Percentiles rank a stretch among this genome's conserved stretches.
These are phyloP conservation scores for Murina feae DNA, from an alignment of 2,113 vertebrate species.

Conservation along the genomic window DNA sequence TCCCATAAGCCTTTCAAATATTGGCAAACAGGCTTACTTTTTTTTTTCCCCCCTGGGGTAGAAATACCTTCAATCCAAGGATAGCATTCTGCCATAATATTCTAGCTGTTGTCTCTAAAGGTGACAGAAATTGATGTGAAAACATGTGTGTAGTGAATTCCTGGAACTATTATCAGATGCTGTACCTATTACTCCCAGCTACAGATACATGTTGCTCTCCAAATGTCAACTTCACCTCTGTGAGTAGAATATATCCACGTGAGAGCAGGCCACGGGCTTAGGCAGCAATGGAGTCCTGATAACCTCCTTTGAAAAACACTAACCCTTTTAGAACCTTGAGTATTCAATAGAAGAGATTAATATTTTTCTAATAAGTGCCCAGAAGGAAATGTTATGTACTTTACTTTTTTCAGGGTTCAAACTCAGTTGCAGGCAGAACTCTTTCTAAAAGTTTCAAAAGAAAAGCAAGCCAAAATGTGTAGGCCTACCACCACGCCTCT, in stretches of 20 bases:
- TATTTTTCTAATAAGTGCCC: not conserved
- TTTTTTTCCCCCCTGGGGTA: not conserved
- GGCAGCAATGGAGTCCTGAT: not conserved
- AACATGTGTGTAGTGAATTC: not conserved
- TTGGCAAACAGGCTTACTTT: not conserved
- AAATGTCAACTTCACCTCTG: not conserved
- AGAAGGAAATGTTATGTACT: not conserved
- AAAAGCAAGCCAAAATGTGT: not conserved
- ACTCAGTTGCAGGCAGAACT: not conserved
- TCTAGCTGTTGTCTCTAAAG: not conserved
- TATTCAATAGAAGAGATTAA: not conserved
- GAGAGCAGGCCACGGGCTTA: too few relatives aligned
- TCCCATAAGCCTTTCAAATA: not conserved
- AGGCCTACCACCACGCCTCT: not conserved
- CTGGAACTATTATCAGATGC: not conserved
- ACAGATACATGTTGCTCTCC: not conserved
- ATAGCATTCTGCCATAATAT: not conserved
- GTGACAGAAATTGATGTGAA: not conserved
- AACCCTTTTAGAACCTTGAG: not conserved
- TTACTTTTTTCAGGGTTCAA: not conserved
- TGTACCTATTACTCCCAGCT: not conserved
- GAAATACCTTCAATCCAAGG: not conserved
- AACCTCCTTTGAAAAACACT: not conserved
- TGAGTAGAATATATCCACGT: not conserved
- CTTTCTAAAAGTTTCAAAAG: constrained; percentile 35